Percentiles rank a stretch among this genome's conserved stretches.
phyloP scores from a whole-genome alignment of 2,797 vertebrate genomes.

The Manis crassicaudata region DNA sequence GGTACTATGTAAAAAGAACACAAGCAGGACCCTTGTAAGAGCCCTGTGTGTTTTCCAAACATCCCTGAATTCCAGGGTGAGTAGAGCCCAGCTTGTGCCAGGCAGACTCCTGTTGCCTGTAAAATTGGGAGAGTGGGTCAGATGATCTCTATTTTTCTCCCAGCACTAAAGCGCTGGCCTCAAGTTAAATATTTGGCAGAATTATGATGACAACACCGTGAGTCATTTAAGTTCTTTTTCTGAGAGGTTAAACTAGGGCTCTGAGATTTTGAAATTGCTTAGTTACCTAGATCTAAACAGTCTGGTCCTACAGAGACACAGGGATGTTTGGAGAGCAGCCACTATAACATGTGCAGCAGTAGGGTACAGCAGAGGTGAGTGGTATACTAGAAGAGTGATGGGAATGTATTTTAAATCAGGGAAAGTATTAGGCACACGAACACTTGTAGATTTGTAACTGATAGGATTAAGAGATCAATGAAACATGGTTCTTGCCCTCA shows the following conservation, averaged over 20 bases:
- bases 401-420: constrained; percentile 45
- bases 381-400: not conserved
- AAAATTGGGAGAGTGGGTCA: not conserved
- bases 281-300: not conserved
- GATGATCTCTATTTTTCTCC: not conserved
- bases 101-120: not conserved
- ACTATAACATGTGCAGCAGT: not conserved
- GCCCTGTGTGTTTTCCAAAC: not conserved
- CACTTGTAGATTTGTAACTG: constrained; percentile 3
- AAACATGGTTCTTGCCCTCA: not conserved
- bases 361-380: not conserved
- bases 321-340: not conserved
- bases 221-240: not conserved
- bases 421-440: not conserved
- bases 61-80: not conserved
- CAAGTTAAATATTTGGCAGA: not conserved
- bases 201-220: not conserved
- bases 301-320: not conserved
- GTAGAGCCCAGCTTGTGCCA: not conserved
- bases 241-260: not conserved
- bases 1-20: not conserved
- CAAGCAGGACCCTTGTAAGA: not conserved
- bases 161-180: not conserved
- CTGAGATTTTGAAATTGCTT: not conserved
- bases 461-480: constrained; percentile 34